Percentiles rank a stretch among this genome's conserved stretches.
phyloP scores from a whole-genome alignment of 1,140 invertebrate genomes.

The Phymorhynchus buccinoides region DNA sequence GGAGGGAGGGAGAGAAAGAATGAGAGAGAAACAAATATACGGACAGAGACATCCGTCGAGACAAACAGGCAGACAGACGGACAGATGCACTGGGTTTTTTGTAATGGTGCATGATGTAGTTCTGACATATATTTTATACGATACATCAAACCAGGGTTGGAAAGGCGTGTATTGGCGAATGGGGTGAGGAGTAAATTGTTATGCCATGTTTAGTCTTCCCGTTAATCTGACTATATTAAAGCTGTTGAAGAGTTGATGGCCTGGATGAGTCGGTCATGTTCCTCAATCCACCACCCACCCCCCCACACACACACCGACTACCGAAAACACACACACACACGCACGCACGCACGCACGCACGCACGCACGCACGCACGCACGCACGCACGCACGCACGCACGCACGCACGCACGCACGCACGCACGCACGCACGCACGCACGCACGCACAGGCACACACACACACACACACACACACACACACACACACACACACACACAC shows the following conservation, averaged over 20 bases:
- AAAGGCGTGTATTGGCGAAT: neutral
- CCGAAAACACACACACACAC: neutral
- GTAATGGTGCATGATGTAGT: too few relatives aligned
- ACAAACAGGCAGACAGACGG: too few relatives aligned
- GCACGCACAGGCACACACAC: neutral
- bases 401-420: conserved; percentile 14
- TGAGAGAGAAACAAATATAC: too few relatives aligned
- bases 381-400: conserved; percentile 5
- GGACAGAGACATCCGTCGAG: too few relatives aligned
- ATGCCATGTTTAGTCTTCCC: too few relatives aligned
- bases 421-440: conserved; percentile 10
- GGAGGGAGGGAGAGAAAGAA: too few relatives aligned
- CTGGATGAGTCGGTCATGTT: too few relatives aligned
- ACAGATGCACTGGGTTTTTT: too few relatives aligned
- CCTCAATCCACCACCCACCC: neutral
- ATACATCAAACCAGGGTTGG: neutral
- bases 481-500: conserved; percentile 16
- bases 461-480: neutral
- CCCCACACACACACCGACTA: neutral
- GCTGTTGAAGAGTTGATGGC: too few relatives aligned
- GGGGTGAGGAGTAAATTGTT: too few relatives aligned
- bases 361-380: neutral
- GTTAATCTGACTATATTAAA: too few relatives aligned
- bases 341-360: neutral
- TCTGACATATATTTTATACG: too few relatives aligned